Percentiles rank a stretch among this genome's conserved stretches.
Evolutionary conservation across 2,797 vertebrate species (phyloP).

Genomic region (Anniella stebbinsi): DNA sequence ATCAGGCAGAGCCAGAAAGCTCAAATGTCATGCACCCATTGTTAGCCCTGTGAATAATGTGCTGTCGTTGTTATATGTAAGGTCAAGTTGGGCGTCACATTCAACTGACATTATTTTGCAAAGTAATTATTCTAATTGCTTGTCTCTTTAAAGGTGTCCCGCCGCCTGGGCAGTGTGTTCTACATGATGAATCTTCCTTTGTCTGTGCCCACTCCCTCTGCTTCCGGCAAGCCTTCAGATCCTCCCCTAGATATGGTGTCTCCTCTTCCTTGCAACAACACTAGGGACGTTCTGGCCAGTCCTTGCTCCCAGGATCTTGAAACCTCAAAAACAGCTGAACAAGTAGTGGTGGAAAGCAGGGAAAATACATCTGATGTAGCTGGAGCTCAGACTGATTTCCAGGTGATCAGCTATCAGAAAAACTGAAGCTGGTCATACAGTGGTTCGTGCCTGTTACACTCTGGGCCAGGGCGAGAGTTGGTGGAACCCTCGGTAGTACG

Average conservation of each 20-base stretch:
- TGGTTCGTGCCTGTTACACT: too few species aligned
- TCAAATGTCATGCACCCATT: neutral
- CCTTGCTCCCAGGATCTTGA: slow-evolving; percentile 84
- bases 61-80: neutral
- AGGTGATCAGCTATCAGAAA: slow-evolving; percentile 70
- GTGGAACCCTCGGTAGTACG: too few species aligned
- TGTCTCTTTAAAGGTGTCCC: slow-evolving; percentile 86
- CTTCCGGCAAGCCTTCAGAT: slow-evolving; percentile 83
- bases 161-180: slow-evolving; percentile 86
- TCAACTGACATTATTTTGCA: slow-evolving; percentile 16
- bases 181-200: slow-evolving; percentile 90
- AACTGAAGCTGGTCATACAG: slow-evolving; percentile 44
- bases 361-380: slow-evolving; percentile 68
- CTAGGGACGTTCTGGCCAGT: slow-evolving; percentile 81
- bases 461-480: too few species aligned
- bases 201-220: slow-evolving; percentile 76
- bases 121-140: slow-evolving; percentile 48
- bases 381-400: slow-evolving; percentile 66
- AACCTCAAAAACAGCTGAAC: slow-evolving; percentile 76
- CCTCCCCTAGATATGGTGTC: slow-evolving; percentile 83
- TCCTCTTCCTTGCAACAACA: slow-evolving; percentile 86
- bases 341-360: slow-evolving; percentile 67
- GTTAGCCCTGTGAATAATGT: neutral
- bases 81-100: slow-evolving; percentile 1
- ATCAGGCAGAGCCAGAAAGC: neutral